Evolutionary conservation across 2,113 vertebrate genomes (phyloP).

Genomic region (Gadus macrocephalus): DNA sequence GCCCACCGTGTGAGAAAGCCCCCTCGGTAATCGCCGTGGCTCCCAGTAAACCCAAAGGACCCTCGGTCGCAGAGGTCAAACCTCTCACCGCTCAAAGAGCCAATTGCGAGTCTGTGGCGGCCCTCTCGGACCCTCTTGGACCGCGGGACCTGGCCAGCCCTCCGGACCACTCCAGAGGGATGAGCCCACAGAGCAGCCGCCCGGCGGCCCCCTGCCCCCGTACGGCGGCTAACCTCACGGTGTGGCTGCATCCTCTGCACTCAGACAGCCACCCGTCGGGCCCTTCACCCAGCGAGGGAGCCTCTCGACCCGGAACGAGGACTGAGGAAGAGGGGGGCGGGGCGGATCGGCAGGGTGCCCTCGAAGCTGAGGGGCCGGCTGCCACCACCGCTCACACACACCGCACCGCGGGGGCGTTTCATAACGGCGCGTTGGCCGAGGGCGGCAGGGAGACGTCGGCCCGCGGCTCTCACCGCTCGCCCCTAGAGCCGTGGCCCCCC

Average conservation of each 20-base stretch:
- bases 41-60: slow-evolving; percentile 20
- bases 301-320: background rate
- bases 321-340: background rate
- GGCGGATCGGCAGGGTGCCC: background rate
- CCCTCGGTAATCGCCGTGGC: slow-evolving; percentile 31
- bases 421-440: too few relatives aligned
- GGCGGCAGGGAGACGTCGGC: too few relatives aligned
- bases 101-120: slow-evolving; percentile 30
- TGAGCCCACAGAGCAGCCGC: slow-evolving; percentile 22
- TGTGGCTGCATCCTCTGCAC: background rate
- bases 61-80: slow-evolving; percentile 20
- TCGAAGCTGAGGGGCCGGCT: background rate
- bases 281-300: background rate
- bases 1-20: slow-evolving; percentile 26
- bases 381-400: background rate
- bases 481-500: background rate
- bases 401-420: background rate
- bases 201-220: background rate
- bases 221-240: background rate
- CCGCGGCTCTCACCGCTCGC: background rate
- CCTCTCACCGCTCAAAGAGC: slow-evolving; percentile 25
- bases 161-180: slow-evolving; percentile 35
- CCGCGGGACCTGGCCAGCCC: slow-evolving; percentile 36
- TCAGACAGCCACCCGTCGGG: background rate
- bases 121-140: slow-evolving; percentile 32